Base-by-base conservation (phyloP, 2,113 vertebrate species). In the Syngnathus scovelli region DNA sequence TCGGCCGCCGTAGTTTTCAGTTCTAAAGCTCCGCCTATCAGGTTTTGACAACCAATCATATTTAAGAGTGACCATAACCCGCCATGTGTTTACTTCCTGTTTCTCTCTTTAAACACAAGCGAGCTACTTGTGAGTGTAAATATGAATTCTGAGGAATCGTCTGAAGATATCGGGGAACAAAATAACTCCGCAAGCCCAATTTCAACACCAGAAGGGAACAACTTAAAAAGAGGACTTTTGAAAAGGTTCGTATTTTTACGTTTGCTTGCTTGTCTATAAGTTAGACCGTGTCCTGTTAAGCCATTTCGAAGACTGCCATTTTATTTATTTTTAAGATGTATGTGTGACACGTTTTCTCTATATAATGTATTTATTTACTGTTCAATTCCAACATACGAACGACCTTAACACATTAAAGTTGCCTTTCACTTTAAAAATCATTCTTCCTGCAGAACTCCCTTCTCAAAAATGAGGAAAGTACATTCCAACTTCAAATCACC, bases 401-500 rank as follows among this genome's bases (percentile, higher is more conserved):
- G 41, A 43, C 41, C 41, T n/a, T n/a, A n/a, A n/a, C n/a, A n/a
- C n/a, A n/a, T n/a, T 4, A 33, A 3, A 33, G 27, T 33, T 33
- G 27, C 27, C 27, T 33, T 33, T 33, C 27, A 33, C 27, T 33
- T 33, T 46, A 43, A 43, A 44, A 41, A 33, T 9, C 21, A 3
- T 8, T 74, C 33, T 78, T 43, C 54, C 8, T 46, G 1, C 61
- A 92, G 89, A 77, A 88, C 85, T 21, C 80, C 89, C 16, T 78
- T 70, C 13, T 79, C 89, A 55, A 83, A 78, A 76, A 84, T 70
- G 55, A 85, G 70, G 68, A 89, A 60, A 66, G 85, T 90, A 1
- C 54, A 87, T 63, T 88, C 89, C 39, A 82, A 77, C 43, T 92
- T 92, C 66, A 92, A 91, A 81, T 92, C 90, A 66, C 91, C 91